Evolutionary conservation across 1,140 invertebrate species (phyloP).

Genomic region (Acarapis woodi): DNA sequence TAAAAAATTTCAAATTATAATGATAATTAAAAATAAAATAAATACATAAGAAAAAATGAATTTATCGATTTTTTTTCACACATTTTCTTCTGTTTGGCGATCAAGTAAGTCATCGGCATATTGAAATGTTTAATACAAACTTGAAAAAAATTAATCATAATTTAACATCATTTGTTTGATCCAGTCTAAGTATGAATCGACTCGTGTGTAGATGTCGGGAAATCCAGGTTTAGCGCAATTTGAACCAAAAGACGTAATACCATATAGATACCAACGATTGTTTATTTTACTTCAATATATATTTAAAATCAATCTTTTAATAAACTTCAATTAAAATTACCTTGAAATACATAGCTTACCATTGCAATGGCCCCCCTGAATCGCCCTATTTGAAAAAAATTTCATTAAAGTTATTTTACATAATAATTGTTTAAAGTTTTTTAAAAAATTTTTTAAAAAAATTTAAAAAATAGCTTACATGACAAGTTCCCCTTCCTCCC

Average conservation of each 20-base stretch:
- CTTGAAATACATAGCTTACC: too few species aligned
- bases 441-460: background rate
- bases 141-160: too few species aligned
- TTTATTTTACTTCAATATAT: slow-evolving; percentile 16
- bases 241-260: slow-evolving; percentile 30
- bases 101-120: too few species aligned
- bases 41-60: too few species aligned
- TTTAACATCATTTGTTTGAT: slow-evolving; percentile 10
- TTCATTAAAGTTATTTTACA: background rate
- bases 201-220: slow-evolving; percentile 16
- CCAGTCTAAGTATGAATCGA: slow-evolving; percentile 10
- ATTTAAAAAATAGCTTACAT: too few species aligned
- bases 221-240: slow-evolving; percentile 22
- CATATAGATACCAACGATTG: slow-evolving; percentile 20
- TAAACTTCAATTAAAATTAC: too few species aligned
- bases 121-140: too few species aligned
- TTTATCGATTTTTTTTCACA: too few species aligned
- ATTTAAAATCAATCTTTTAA: too few species aligned
- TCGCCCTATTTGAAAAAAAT: slow-evolving; percentile 28
- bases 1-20: too few species aligned
- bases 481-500: slow-evolving; percentile 16
- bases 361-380: slow-evolving; percentile 34
- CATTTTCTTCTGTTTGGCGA: too few species aligned
- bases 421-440: background rate
- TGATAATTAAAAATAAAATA: too few species aligned